Base-by-base conservation (phyloP, 2,797 vertebrate species). In the Martes flavigula region DNA sequence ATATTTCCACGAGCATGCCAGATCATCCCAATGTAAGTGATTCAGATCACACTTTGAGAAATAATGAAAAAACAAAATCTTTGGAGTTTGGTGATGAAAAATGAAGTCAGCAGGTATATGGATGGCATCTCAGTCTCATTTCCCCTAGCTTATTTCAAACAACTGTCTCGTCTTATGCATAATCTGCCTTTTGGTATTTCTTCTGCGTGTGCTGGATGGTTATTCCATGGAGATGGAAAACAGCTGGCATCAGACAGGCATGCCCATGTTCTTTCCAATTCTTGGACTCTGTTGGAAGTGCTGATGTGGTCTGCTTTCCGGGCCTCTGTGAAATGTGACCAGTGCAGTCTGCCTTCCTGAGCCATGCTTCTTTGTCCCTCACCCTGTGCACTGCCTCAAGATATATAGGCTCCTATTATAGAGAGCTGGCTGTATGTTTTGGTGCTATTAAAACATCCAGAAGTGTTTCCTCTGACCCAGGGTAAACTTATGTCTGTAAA, bases 391-490 rank as follows among this genome's bases (percentile, higher is more conserved):
- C 27, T 38, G n/a, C 25, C 15, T 15, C 10, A 43, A 17, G 46
- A n/a, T 17, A 5, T 30, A 8, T 21, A 38, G 20, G 17, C 5
- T 14, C 3, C 35, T 2, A 7, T 10, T 10, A 21, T 3, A 5
- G 1, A 51, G 48, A 54, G 5, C 2, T n/a, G 18, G 23, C 7
- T 75, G 0, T 21, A 2, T 3, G 18, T 10, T 46, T 56, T n/a
- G 32, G 32, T 17, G 46, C 13, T 48, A 20, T 30, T 35, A 7
- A 9, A 72, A 32, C 13, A 58, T 88, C 4, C 21, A 2, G 30
- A 86, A 79, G 20, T 40, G 25, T 68, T 83, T 90, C 43, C 30
- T 72, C 23, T 27, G 21, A 79, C 51, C 9, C 15, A 72, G 27
- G 46, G 20, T 27, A 35, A 73, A 38, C 3, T 35, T 0, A 72